Evolutionary conservation across 2,888 invertebrate species (phyloP).

Genomic region (Ischnura elegans): DNA sequence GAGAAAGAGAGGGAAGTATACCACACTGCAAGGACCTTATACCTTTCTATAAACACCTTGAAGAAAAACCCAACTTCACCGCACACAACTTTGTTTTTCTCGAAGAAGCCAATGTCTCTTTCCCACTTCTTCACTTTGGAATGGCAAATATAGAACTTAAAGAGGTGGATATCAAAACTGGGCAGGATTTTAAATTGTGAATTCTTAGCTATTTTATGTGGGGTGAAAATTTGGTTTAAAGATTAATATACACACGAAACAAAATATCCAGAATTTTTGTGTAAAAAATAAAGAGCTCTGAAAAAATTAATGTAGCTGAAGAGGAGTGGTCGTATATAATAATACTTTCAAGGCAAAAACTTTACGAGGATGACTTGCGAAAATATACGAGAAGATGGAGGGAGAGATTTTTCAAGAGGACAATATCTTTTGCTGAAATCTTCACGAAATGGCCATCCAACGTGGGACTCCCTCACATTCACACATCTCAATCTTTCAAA

Average conservation of each 20-base stretch:
- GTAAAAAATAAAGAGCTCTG: conserved; percentile 23
- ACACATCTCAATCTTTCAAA: background rate
- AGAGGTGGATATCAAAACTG: background rate
- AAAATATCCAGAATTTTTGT: background rate
- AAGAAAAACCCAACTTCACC: background rate
- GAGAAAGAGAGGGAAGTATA: conserved; percentile 64
- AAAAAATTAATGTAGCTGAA: conserved; percentile 4
- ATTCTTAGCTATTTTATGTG: background rate
- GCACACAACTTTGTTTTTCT: conserved; percentile 13
- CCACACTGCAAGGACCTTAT: conserved; percentile 8
- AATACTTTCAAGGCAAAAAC: conserved; percentile 49
- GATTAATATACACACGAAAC: background rate
- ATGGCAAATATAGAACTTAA: conserved; percentile 36
- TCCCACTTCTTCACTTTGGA: conserved; percentile 66
- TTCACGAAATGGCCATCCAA: conserved; percentile 55
- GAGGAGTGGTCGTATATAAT: background rate
- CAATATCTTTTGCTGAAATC: conserved; percentile 57
- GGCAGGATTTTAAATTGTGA: background rate
- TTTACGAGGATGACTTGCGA: conserved; percentile 5
- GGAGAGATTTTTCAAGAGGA: conserved; percentile 57
- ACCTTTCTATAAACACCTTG: conserved; percentile 15
- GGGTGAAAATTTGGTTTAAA: background rate
- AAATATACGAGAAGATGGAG: conserved; percentile 50
- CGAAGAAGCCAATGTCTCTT: conserved; percentile 64
- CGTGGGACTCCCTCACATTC: conserved; percentile 57